Conservation (phyloP, 2,797 vertebrate genomes). For the Falco cherrug region DNA sequence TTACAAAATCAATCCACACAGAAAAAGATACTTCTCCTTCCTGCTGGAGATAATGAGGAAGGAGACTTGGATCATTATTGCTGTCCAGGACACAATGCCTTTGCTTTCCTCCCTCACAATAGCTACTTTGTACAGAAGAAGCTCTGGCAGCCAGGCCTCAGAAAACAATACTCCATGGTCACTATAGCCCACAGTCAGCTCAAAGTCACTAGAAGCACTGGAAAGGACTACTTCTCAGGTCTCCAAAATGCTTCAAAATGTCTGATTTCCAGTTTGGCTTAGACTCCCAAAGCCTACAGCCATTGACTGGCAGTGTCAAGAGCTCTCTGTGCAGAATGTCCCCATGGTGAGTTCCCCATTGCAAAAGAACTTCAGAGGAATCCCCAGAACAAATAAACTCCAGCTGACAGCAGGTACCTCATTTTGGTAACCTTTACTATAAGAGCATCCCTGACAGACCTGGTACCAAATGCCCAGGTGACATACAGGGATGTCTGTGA, state of each 20-base stretch:
- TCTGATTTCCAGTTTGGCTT: neutral
- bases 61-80: neutral
- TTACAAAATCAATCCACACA: neutral
- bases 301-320: neutral
- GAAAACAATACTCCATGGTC: neutral
- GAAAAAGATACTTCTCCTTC: neutral
- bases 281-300: neutral
- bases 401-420: neutral
- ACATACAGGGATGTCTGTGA: neutral
- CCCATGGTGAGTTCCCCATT: neutral
- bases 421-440: neutral
- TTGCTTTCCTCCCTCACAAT: slow-evolving; percentile 25
- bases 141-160: neutral
- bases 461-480: neutral
- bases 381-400: neutral
- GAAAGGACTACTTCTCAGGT: neutral
- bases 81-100: neutral
- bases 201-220: neutral
- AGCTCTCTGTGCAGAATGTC: neutral
- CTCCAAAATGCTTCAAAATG: neutral
- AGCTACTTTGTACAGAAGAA: neutral
- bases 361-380: neutral
- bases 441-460: neutral
- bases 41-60: slow-evolving; percentile 19
- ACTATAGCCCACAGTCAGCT: neutral